Conservation (phyloP, 2,797 vertebrate species). For the Protonibea diacanthus region DNA sequence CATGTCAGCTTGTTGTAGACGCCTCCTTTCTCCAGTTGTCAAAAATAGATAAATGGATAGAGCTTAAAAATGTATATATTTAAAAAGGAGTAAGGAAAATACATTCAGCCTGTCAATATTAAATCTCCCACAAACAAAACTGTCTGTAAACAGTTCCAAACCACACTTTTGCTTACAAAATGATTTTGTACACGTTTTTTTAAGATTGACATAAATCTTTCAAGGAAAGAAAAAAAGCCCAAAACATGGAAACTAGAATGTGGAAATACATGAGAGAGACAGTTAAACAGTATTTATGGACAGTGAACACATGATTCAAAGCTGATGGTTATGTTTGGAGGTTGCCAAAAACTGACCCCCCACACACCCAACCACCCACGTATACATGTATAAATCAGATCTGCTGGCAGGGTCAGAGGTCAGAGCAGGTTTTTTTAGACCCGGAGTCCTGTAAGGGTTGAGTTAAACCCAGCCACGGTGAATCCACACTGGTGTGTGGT, state of each 20-base stretch:
- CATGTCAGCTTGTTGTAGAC: neutral
- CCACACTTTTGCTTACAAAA: neutral
- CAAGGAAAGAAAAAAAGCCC: neutral
- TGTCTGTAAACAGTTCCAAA: neutral
- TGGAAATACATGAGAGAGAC: neutral
- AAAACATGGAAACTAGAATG: neutral
- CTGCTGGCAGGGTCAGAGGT: slow-evolving; percentile 45
- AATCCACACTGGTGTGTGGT: slow-evolving; percentile 10
- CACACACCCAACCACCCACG: neutral
- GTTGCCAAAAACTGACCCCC: slow-evolving; percentile 13
- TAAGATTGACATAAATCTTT: neutral
- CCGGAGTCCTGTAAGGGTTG: slow-evolving; percentile 14
- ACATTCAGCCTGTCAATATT: neutral
- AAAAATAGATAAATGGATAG: neutral
- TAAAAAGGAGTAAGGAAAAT: too few species aligned
- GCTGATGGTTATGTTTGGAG: neutral
- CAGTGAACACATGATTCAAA: neutral
- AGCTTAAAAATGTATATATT: neutral
- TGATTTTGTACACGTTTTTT: neutral
- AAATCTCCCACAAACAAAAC: neutral
- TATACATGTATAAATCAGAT: slow-evolving; percentile 11
- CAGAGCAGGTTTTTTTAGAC: slow-evolving; percentile 35
- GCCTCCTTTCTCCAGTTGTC: neutral
- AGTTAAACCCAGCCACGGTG: slow-evolving; percentile 20
- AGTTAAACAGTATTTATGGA: neutral